These are phyloP conservation scores for Neoarius graeffei DNA, from an alignment of 2,113 vertebrate genomes.

Conservation along the genomic window DNA sequence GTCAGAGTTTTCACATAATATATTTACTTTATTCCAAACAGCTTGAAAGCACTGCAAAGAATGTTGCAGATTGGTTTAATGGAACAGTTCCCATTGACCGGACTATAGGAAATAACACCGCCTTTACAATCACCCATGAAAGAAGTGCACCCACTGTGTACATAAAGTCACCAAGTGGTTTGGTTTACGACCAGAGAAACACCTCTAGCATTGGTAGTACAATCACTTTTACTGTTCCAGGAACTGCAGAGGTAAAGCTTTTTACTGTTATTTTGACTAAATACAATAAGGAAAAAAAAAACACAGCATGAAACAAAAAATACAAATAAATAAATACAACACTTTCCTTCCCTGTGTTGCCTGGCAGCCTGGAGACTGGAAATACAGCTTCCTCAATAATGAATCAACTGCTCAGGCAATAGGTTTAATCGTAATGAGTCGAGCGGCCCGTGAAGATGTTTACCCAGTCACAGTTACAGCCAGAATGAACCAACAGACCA, in stretches of 20 bases:
- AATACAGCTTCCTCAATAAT: slow-evolving; percentile 64
- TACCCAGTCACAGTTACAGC: slow-evolving; percentile 58
- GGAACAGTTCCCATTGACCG: no score
- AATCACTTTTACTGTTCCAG: slow-evolving; percentile 61
- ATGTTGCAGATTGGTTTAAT: no score
- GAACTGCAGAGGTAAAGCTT: slow-evolving; percentile 63
- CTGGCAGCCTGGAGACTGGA: slow-evolving; percentile 67
- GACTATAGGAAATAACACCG: no score
- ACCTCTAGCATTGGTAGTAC: slow-evolving; percentile 51
- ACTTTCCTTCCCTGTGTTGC: background rate
- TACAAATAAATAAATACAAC: background rate
- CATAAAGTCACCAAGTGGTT: no score
- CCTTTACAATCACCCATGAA: no score
- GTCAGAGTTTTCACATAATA: background rate
- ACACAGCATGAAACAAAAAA: background rate
- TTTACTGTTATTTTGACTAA: background rate
- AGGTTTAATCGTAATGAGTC: slow-evolving; percentile 63
- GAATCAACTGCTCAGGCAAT: slow-evolving; percentile 57
- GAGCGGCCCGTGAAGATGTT: slow-evolving; percentile 54
- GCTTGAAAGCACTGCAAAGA: slow-evolving; percentile 64
- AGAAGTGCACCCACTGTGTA: no score
- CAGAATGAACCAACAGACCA: slow-evolving; percentile 56
- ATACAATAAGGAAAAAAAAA: no score
- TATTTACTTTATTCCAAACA: slow-evolving; percentile 42
- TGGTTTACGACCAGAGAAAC: slow-evolving; percentile 52